phyloP scores from a whole-genome alignment of 1,140 invertebrate genomes.

The Acyrthosiphon pisum region DNA sequence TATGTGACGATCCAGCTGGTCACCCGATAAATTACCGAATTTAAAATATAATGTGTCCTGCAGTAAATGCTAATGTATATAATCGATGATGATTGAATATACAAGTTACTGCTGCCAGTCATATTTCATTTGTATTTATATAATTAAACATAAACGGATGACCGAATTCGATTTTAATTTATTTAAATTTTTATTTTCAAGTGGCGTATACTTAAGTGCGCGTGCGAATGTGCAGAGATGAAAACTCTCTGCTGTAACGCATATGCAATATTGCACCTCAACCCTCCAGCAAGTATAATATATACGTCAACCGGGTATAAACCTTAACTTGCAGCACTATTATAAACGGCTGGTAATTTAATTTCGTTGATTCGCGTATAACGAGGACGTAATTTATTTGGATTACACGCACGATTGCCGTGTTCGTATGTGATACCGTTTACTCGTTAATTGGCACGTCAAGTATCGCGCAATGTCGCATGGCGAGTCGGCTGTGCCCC shows the following conservation, averaged over 20 bases:
- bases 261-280: too few species aligned
- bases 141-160: not conserved
- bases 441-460: constrained; percentile 13
- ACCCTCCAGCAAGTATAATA: not conserved
- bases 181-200: not conserved
- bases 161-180: too few species aligned
- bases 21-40: not conserved
- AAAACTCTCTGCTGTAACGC: not conserved
- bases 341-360: not conserved
- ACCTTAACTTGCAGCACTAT: not conserved
- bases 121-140: not conserved
- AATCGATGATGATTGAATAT: too few species aligned
- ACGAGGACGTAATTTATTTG: constrained; percentile 9
- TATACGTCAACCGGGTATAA: not conserved
- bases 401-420: not conserved
- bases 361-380: not conserved
- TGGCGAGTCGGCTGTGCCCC: not conserved
- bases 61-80: not conserved
- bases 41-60: not conserved
- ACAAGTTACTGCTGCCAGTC: not conserved
- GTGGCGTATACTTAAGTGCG: too few species aligned
- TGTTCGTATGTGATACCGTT: not conserved
- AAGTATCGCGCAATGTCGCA: not conserved
- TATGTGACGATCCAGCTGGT: too few species aligned
- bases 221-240: not conserved